Conservation (phyloP, 2,113 vertebrate species). For the Holacanthus passer region DNA sequence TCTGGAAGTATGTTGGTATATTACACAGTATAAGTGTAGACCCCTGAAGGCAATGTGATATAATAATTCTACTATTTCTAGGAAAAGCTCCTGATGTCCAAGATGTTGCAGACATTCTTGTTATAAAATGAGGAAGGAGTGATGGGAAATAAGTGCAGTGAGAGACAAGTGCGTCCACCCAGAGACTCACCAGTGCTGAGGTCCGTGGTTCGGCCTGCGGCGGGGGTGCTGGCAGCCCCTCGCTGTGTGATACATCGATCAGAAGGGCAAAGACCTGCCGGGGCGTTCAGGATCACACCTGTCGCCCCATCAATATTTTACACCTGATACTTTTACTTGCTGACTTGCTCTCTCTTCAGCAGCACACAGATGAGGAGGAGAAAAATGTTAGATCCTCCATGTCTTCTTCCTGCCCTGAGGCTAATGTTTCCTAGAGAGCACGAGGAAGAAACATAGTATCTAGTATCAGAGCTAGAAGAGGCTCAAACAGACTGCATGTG, state of each 20-base stretch:
- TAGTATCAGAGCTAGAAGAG: not conserved
- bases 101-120: not conserved
- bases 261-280: slow-evolving; percentile 83
- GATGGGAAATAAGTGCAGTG: not conserved
- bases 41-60: not conserved
- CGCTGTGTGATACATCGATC: slow-evolving; percentile 84
- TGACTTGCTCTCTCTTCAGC: not conserved
- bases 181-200: slow-evolving; percentile 87
- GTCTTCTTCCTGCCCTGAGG: not conserved
- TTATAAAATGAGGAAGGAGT: not conserved
- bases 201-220: slow-evolving; percentile 86
- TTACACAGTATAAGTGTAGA: not conserved
- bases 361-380: not conserved
- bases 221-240: slow-evolving; percentile 84
- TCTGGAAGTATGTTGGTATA: not conserved
- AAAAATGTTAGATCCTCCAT: not conserved
- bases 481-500: slow-evolving; percentile 1
- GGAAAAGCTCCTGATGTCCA: not conserved
- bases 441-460: not conserved
- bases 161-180: not conserved
- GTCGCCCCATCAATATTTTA: slow-evolving; percentile 73
- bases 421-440: not conserved
- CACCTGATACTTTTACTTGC: slow-evolving; percentile 44
- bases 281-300: slow-evolving; percentile 59
- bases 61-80: not conserved